These are phyloP conservation scores for Diplodus sargus DNA, from an alignment of 2,797 vertebrate genomes.

Conservation along the genomic window DNA sequence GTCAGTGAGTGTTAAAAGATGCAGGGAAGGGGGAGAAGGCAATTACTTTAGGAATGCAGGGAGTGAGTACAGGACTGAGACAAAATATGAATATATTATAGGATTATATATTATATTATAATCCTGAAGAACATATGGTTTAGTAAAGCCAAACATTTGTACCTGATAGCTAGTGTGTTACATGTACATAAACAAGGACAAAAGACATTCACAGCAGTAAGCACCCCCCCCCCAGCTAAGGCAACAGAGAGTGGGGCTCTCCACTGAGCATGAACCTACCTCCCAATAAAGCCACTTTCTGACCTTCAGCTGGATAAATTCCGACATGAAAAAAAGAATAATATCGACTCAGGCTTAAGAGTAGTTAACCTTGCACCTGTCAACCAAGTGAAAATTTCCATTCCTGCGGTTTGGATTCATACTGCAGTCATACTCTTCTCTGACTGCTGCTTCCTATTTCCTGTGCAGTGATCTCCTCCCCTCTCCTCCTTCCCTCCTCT, in stretches of 20 bases:
- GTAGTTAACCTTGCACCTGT: not conserved
- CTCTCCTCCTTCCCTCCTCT: conserved; percentile 16
- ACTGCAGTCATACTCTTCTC: not conserved
- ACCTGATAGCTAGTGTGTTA: too few species aligned
- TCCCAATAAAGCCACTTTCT: not conserved
- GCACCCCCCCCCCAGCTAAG: too few species aligned
- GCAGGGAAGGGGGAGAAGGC: not conserved
- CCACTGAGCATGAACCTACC: not conserved
- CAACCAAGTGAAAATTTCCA: not conserved
- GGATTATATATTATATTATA: not conserved
- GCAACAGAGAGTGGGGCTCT: not conserved
- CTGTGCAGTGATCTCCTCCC: conserved; percentile 28
- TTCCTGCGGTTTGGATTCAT: not conserved
- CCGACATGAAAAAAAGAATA: not conserved
- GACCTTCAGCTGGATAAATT: not conserved
- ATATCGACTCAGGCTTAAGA: not conserved
- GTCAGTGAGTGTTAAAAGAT: conserved; percentile 1
- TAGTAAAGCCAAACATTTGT: not conserved
- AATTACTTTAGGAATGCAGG: conserved; percentile 13
- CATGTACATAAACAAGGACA: too few species aligned
- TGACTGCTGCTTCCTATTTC: conserved; percentile 32
- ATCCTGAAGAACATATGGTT: not conserved
- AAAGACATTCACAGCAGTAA: too few species aligned
- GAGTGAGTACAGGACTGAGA: conserved; percentile 7
- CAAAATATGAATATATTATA: not conserved